These are phyloP conservation scores for Lithophane ornitopus DNA, from an alignment of 2,888 invertebrate genomes.

Conservation along the genomic window DNA sequence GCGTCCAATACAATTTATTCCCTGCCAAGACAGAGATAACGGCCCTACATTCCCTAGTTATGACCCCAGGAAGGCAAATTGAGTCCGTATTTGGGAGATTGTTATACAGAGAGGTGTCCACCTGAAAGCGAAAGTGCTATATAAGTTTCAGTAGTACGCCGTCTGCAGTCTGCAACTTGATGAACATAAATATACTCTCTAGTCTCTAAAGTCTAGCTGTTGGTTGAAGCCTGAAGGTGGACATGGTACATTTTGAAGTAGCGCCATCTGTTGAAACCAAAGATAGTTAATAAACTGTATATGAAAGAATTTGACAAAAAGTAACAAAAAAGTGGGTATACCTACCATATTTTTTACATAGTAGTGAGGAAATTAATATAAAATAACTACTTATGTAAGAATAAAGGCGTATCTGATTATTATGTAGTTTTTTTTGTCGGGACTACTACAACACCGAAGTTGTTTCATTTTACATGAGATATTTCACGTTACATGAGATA, in stretches of 20 bases:
- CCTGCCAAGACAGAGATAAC: constrained; percentile 40
- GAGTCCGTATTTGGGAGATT: not conserved
- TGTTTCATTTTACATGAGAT: not conserved
- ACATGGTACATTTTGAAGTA: not conserved
- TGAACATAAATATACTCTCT: constrained; percentile 2
- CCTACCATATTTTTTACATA: not conserved
- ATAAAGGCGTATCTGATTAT: not conserved
- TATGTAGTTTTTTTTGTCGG: not conserved
- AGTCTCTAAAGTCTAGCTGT: not conserved
- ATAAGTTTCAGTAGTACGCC: constrained; percentile 25
- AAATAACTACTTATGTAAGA: too few species aligned
- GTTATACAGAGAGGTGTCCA: not conserved
- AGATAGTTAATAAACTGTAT: not conserved
- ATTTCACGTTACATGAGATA: not conserved
- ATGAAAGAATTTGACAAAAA: not conserved
- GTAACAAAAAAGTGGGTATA: not conserved
- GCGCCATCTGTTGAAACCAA: constrained; percentile 47
- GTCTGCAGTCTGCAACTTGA: constrained; percentile 29
- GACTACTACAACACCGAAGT: not conserved
- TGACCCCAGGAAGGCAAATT: constrained; percentile 4
- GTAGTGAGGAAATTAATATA: not conserved
- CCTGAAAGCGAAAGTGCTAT: constrained; percentile 41
- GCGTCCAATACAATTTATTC: constrained; percentile 64
- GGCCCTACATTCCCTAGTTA: constrained; percentile 7
- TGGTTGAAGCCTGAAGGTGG: not conserved